phyloP scores from a whole-genome alignment of 2,113 vertebrate species.

The Labeo rohita region DNA sequence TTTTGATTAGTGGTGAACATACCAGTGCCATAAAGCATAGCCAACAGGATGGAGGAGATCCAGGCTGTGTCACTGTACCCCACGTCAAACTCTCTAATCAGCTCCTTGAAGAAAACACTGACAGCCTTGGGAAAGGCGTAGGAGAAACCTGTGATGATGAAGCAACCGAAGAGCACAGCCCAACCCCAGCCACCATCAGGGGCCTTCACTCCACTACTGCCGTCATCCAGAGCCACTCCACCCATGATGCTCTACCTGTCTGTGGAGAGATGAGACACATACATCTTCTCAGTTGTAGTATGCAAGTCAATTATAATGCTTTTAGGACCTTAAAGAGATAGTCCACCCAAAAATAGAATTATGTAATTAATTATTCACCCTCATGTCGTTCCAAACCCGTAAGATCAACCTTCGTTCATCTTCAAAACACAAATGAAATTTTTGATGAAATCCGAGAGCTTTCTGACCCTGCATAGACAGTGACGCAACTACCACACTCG shows the following conservation, averaged over 20 bases:
- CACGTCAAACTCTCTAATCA: constrained; percentile 86
- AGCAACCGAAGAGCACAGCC: constrained; percentile 89
- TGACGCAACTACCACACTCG: too few species aligned
- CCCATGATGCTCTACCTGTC: constrained; percentile 79
- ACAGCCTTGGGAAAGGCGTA: constrained; percentile 95
- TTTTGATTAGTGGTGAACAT: constrained; percentile 4
- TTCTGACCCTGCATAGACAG: too few species aligned
- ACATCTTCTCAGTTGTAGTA: not conserved
- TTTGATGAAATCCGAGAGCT: too few species aligned
- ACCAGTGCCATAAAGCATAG: constrained; percentile 97
- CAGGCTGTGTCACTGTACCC: constrained; percentile 94
- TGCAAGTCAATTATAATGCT: not conserved
- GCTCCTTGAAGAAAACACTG: constrained; percentile 95
- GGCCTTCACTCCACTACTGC: constrained; percentile 77
- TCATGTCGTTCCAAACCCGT: too few species aligned
- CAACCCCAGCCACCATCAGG: constrained; percentile 96
- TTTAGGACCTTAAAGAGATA: not conserved
- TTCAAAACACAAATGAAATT: too few species aligned
- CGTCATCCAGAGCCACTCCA: constrained; percentile 81
- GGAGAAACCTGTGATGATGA: constrained; percentile 95
- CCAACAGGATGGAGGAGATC: constrained; percentile 94
- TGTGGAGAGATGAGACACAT: not conserved
- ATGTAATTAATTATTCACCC: too few species aligned
- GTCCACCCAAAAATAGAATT: too few species aligned
- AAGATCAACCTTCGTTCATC: too few species aligned